A percentile compares a stretch with the other conserved stretches of the same genome.
phyloP scores from a whole-genome alignment of 2,888 invertebrate species.

The Andrena fulva region DNA sequence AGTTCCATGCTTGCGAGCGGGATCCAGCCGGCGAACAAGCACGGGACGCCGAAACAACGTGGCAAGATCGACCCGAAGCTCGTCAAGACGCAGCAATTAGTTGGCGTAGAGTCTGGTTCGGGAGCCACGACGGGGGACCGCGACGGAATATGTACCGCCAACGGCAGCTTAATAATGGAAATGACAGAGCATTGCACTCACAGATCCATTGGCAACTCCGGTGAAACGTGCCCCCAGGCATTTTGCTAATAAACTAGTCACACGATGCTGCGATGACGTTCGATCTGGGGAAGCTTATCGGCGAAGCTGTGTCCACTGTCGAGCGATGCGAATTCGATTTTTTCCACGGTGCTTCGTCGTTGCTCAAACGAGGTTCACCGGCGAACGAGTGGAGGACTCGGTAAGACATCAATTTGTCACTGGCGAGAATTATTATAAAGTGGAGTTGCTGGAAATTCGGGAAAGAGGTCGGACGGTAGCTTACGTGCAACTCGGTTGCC shows the following conservation, averaged over 20 bases:
- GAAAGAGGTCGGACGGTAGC: conserved; percentile 1
- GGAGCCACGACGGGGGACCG: conserved; percentile 37
- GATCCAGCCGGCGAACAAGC: background rate
- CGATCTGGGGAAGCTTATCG: conserved; percentile 20
- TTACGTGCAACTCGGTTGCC: background rate
- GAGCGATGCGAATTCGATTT: conserved; percentile 9
- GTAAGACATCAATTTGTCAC: no score
- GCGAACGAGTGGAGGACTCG: no score
- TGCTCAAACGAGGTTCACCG: background rate
- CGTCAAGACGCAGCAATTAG: conserved; percentile 70
- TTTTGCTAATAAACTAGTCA: conserved; percentile 54
- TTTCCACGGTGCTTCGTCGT: background rate
- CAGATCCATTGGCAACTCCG: conserved; percentile 64
- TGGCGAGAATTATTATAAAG: no score
- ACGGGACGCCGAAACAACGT: conserved; percentile 47
- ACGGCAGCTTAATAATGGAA: conserved; percentile 70
- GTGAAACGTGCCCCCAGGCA: conserved; percentile 32
- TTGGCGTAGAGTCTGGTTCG: conserved; percentile 48
- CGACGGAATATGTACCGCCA: conserved; percentile 48
- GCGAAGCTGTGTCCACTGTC: background rate
- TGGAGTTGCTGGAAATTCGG: background rate
- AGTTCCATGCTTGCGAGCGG: background rate
- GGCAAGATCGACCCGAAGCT: conserved; percentile 64
- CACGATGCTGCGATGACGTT: conserved; percentile 18
- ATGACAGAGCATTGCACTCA: conserved; percentile 62